Evolutionary conservation across 2,797 vertebrate genomes (phyloP).

Genomic region (Tangara arthus): DNA sequence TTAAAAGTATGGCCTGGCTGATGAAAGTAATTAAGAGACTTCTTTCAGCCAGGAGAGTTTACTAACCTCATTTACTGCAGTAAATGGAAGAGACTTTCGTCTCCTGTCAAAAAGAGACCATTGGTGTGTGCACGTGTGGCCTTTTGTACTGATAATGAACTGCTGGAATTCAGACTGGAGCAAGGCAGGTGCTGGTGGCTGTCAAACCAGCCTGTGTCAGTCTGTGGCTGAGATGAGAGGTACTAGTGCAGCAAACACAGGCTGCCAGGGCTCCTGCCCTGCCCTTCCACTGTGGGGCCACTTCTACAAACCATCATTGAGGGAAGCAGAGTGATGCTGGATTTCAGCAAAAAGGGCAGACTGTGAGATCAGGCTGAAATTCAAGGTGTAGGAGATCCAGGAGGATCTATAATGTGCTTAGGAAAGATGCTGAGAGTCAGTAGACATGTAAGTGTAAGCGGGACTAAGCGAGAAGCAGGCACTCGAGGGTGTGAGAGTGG

Average conservation of each 20-base stretch:
- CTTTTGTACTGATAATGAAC: neutral
- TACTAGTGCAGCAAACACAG: neutral
- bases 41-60: slow-evolving; percentile 41
- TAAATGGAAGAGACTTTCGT: slow-evolving; percentile 8
- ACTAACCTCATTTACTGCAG: slow-evolving; percentile 20
- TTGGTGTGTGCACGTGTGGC: neutral
- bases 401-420: neutral
- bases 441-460: neutral
- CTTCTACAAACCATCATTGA: accelerated
- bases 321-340: neutral
- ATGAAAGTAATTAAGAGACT: slow-evolving; percentile 58
- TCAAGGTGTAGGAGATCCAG: neutral
- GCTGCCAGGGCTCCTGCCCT: neutral
- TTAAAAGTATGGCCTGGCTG: slow-evolving; percentile 51
- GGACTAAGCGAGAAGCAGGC: neutral
- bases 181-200: neutral
- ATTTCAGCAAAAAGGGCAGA: neutral
- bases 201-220: neutral
- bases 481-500: neutral
- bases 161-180: neutral
- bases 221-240: neutral
- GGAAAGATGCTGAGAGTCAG: neutral
- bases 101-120: slow-evolving; percentile 13
- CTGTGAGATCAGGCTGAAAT: neutral
- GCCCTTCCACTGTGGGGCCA: accelerated